Evolutionary conservation across 2,888 invertebrate species (phyloP), one percentile per base, ranked within the genome.

Genomic region (Falcaria lacertinaria): DNA sequence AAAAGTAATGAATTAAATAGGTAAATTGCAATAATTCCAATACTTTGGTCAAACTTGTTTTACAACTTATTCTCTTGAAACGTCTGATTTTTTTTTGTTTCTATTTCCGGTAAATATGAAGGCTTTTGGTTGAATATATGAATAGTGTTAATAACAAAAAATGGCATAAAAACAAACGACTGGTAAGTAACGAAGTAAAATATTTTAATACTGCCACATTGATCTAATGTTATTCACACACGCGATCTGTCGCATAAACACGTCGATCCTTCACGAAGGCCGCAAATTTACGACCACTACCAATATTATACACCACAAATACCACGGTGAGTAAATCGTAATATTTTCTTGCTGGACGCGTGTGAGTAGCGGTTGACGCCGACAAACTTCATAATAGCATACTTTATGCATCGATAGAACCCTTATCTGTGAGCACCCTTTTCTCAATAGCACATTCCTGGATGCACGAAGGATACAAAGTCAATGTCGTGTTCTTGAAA

Each of bases 391-490:
- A 83, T 81, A 82, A 80, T 80, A 84, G 80, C 77, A 79, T 75
- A 79, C 76, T 85, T 85, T 83, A 80, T 82, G 81, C 82, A 85
- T 70, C 81, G 80, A 83, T 84, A 82, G 83, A 83, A 74, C 64
- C 67, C 74, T 82, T 80, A 84, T 84, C 85, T 77, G 56, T 47
- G 65, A 75, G 73, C 74, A 73, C 76, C 77, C 78, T 86, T 82
- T 78, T 78, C 77, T 82, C 75, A 76, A 84, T 79, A 80, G 76
- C 71, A 60, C 61, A 78, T 80, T 81, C 78, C 73, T 74, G 60
- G 59, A 60, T 58, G 57, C 55, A 60, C 54, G 60, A 69, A 74
- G 74, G 74, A 76, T 78, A 74, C 73, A 74, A 73, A 60, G 63
- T 64, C 47, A 48, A 52, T 43, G 45, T 50, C 47, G 50, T 44